Percentiles rank a stretch among this genome's conserved stretches.
These are phyloP conservation scores for Hetaerina americana DNA, from an alignment of 1,140 invertebrate species.

Conservation along the genomic window DNA sequence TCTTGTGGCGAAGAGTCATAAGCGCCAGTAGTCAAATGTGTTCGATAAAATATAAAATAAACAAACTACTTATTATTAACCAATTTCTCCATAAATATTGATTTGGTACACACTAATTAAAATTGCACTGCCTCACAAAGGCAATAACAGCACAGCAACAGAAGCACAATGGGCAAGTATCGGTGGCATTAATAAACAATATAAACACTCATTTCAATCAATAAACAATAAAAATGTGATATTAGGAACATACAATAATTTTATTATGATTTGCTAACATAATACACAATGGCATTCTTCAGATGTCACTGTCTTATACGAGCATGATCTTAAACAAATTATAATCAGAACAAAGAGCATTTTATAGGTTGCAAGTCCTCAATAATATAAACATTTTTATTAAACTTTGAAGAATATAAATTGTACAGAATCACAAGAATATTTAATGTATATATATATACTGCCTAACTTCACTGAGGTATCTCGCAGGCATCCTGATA, in stretches of 20 bases:
- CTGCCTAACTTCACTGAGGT: not conserved
- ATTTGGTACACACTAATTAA: not conserved
- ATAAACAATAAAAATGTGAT: not conserved
- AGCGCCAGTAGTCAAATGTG: not conserved
- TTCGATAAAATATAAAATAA: not conserved
- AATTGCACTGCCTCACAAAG: not conserved
- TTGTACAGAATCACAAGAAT: not conserved
- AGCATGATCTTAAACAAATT: not conserved
- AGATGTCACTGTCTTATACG: not conserved
- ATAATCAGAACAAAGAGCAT: not conserved
- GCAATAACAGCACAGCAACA: not conserved
- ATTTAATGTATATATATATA: not conserved
- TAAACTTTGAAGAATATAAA: not conserved
- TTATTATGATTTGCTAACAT: not conserved
- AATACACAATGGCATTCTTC: not conserved
- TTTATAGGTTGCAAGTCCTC: not conserved
- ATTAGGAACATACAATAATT: not conserved
- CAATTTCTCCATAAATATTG: not conserved
- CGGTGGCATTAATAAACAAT: not conserved
- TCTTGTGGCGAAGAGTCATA: not conserved
- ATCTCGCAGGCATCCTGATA: not conserved
- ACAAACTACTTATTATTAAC: not conserved
- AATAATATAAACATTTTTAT: not conserved
- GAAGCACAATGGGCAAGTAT: not conserved
- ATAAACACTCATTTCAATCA: not conserved